A percentile compares a stretch with the other conserved stretches of the same genome.
Evolutionary conservation across 1,140 invertebrate genomes (phyloP).

Genomic region (Bursaphelenchus mucronatus): DNA sequence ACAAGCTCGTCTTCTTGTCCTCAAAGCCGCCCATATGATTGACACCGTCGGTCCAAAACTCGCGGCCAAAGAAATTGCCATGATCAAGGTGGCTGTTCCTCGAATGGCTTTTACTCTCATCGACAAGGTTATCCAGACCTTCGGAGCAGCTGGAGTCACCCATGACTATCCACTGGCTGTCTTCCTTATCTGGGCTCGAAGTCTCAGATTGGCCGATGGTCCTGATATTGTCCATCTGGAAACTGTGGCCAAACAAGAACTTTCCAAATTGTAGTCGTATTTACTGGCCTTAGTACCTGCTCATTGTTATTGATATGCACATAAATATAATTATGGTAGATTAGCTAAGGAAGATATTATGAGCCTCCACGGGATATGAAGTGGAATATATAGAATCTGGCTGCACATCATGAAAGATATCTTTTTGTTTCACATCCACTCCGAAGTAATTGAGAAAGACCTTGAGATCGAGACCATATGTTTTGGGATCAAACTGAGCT

Average conservation of each 20-base stretch:
- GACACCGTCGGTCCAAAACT: conserved; percentile 64
- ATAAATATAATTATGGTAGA: too few species aligned
- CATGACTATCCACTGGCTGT: conserved; percentile 61
- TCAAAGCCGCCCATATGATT: conserved; percentile 65
- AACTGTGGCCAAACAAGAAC: conserved; percentile 61
- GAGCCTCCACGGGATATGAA: too few species aligned
- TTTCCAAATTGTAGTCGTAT: conserved; percentile 10
- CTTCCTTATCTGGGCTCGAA: conserved; percentile 59
- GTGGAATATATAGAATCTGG: too few species aligned
- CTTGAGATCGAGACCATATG: too few species aligned
- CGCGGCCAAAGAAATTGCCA: conserved; percentile 64
- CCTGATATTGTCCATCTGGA: conserved; percentile 64
- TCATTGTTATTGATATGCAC: too few species aligned
- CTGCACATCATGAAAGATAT: too few species aligned
- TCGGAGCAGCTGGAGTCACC: conserved; percentile 62
- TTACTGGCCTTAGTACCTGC: too few species aligned
- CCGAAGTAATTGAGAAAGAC: too few species aligned
- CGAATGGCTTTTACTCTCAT: conserved; percentile 62
- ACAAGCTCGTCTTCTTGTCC: conserved; percentile 62
- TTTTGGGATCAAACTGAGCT: too few species aligned
- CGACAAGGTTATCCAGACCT: conserved; percentile 63
- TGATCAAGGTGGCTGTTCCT: conserved; percentile 65
- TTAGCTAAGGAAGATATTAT: too few species aligned
- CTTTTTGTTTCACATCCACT: too few species aligned
- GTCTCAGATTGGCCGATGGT: conserved; percentile 63